These are phyloP conservation scores for Cheirogaleus major DNA, from an alignment of 2,797 vertebrate species.

Conservation along the genomic window DNA sequence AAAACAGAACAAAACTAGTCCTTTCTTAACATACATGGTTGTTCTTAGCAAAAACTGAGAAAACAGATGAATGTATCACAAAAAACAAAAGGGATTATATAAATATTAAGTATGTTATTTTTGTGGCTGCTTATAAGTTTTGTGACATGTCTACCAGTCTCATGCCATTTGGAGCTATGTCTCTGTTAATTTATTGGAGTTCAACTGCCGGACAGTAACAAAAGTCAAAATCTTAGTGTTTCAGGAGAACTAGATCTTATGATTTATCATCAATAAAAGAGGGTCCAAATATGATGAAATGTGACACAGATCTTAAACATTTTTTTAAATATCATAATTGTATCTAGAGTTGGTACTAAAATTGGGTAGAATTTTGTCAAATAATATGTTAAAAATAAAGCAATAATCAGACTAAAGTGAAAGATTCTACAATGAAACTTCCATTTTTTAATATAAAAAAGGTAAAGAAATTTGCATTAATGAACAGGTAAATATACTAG, in stretches of 20 bases:
- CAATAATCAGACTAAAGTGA: slow-evolving; percentile 29
- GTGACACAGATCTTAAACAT: background rate
- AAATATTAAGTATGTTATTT: background rate
- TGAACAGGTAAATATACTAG: slow-evolving; percentile 19
- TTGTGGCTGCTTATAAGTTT: background rate
- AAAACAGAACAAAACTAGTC: background rate
- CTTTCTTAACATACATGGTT: background rate
- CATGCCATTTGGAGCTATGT: background rate
- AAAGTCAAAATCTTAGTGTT: slow-evolving; percentile 16
- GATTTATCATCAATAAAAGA: background rate
- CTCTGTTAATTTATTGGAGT: slow-evolving; percentile 28
- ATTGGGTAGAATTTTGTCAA: slow-evolving; percentile 18
- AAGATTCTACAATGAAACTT: background rate
- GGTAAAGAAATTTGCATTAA: background rate
- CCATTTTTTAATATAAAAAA: slow-evolving; percentile 45
- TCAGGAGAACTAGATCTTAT: background rate
- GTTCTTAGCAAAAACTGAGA: slow-evolving; percentile 17
- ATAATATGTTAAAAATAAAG: slow-evolving; percentile 46
- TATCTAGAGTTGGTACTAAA: background rate
- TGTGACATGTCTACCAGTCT: background rate
- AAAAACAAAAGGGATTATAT: background rate
- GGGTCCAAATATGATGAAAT: background rate
- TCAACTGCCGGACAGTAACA: background rate
- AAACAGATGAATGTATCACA: background rate
- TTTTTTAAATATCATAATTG: slow-evolving; percentile 21